Conservation (phyloP, 2,888 invertebrate genomes). For the Drosophila macrothrix region DNA sequence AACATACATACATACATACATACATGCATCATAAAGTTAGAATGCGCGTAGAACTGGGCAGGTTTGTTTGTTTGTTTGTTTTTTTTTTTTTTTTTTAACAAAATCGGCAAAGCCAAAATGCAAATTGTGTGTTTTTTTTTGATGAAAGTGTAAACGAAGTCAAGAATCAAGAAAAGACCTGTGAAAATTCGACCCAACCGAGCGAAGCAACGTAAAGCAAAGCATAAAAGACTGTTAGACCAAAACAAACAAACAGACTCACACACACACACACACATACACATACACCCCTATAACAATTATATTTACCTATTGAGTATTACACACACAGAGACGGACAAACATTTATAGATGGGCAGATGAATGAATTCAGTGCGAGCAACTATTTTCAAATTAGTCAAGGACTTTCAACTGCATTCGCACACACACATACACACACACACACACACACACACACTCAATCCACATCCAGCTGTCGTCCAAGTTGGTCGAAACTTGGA, state of each 20-base stretch:
- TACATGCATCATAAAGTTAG: conserved; percentile 11
- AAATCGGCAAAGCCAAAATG: conserved; percentile 51
- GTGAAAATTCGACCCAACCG: conserved; percentile 50
- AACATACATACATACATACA: conserved; percentile 12
- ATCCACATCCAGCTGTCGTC: background rate
- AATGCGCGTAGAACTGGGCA: conserved; percentile 22
- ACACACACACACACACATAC: conserved; percentile 16
- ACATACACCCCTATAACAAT: conserved; percentile 1
- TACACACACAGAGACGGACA: conserved; percentile 21
- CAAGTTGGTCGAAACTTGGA: background rate
- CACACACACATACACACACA: background rate
- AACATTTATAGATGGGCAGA: background rate
- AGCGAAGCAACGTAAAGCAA: conserved; percentile 43
- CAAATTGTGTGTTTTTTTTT: conserved; percentile 14
- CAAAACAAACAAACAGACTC: conserved; percentile 27
- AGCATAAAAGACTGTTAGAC: conserved; percentile 63
- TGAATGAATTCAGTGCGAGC: conserved; percentile 4
- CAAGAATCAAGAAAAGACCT: conserved; percentile 23
- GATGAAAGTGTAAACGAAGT: conserved; percentile 13
- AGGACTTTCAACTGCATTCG: conserved; percentile 8
- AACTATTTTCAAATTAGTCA: conserved; percentile 3
- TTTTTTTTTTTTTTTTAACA: conserved; percentile 12
- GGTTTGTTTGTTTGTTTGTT: conserved; percentile 23
- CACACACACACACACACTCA: background rate
- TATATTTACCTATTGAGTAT: conserved; percentile 57